Evolutionary conservation across 2,888 invertebrate genomes (phyloP).

Genomic region (Elmis aenea): DNA sequence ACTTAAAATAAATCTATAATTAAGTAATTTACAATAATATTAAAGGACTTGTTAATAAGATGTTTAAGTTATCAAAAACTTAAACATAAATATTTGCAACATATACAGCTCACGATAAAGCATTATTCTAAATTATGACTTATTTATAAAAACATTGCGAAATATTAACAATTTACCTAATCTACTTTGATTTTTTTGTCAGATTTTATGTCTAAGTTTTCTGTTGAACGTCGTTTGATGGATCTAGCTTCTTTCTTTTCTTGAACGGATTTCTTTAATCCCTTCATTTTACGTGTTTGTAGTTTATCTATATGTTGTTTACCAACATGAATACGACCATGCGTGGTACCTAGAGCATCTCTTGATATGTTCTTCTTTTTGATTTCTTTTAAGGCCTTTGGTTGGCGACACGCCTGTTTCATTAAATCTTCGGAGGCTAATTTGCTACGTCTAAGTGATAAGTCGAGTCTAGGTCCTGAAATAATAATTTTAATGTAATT

Average conservation of each 20-base stretch:
- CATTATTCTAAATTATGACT: no score
- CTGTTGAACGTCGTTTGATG: constrained; percentile 6
- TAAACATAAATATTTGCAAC: no score
- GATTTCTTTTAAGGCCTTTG: constrained; percentile 69
- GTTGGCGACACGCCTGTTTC: constrained; percentile 75
- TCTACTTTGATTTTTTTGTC: constrained; percentile 10
- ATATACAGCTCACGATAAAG: no score
- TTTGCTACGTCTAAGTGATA: constrained; percentile 78
- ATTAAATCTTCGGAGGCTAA: constrained; percentile 86
- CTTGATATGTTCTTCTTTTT: constrained; percentile 88
- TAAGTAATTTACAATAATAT: no score
- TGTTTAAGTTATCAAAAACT: no score
- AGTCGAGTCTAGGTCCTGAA: constrained; percentile 82
- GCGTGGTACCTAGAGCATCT: constrained; percentile 82
- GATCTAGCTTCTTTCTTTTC: constrained; percentile 57
- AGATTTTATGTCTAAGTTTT: neutral
- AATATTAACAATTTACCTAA: constrained; percentile 8
- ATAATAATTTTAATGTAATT: constrained; percentile 27
- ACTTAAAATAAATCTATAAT: no score
- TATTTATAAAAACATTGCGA: no score
- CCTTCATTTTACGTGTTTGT: constrained; percentile 90
- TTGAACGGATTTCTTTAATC: constrained; percentile 67
- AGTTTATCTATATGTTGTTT: constrained; percentile 78
- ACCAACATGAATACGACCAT: constrained; percentile 90
- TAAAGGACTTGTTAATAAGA: no score